Evolutionary conservation across 2,113 vertebrate species (phyloP).

Genomic region (Microcebus jonahi): DNA sequence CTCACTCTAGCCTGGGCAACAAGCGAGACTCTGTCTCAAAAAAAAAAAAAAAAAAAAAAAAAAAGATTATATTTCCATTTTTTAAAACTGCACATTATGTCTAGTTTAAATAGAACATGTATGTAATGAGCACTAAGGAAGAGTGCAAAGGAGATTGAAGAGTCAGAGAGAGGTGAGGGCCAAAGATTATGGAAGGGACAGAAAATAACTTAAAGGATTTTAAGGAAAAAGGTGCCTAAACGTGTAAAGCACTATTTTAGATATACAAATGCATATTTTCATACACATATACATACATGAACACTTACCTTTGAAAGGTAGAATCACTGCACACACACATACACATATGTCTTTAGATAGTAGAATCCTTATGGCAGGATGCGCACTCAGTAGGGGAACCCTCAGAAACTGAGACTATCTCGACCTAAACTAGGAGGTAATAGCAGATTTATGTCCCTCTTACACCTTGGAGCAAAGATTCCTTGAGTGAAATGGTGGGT

Average conservation of each 20-base stretch:
- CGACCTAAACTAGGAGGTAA: neutral
- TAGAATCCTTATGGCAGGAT: neutral
- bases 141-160: neutral
- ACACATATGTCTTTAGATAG: neutral
- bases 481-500: neutral
- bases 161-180: neutral
- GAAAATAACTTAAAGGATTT: neutral
- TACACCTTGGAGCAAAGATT: neutral
- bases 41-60: too few species aligned
- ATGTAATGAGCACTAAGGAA: neutral
- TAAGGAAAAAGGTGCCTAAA: neutral
- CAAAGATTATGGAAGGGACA: neutral
- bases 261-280: neutral
- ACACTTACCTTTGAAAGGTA: neutral
- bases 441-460: neutral
- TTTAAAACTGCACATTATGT: neutral
- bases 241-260: neutral
- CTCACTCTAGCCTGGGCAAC: too few species aligned
- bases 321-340: neutral
- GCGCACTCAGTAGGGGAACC: neutral
- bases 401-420: neutral
- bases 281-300: neutral
- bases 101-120: slow-evolving; percentile 17
- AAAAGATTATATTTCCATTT: neutral
- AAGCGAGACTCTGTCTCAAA: too few species aligned